Evolutionary conservation across 2,113 vertebrate species (phyloP).

Genomic region (Scortum barcoo): DNA sequence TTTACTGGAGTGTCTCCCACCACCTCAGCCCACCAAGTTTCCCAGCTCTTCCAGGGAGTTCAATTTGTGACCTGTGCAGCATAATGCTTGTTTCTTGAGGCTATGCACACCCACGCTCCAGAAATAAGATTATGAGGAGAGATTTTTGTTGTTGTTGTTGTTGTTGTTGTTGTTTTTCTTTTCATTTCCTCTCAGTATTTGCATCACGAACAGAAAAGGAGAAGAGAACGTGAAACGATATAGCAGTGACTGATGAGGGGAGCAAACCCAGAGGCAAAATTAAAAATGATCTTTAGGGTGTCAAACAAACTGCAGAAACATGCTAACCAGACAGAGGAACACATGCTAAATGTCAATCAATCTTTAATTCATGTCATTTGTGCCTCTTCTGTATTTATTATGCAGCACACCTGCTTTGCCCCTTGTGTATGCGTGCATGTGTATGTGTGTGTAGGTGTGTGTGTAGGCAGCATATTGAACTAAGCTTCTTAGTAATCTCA

Average conservation of each 20-base stretch:
- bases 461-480: slow-evolving; percentile 23
- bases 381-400: slow-evolving; percentile 61
- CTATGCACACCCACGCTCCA: slow-evolving; percentile 37
- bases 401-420: slow-evolving; percentile 50
- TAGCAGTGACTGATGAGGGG: not conserved
- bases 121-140: not conserved
- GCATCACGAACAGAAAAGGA: not conserved
- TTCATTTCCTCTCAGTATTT: slow-evolving; percentile 5
- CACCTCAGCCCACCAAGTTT: not conserved
- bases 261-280: not conserved
- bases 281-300: not conserved
- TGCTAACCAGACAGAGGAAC: slow-evolving; percentile 19
- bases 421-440: not conserved
- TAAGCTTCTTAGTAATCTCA: slow-evolving; percentile 36
- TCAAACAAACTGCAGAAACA: not conserved
- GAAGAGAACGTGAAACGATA: not conserved
- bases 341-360: slow-evolving; percentile 62
- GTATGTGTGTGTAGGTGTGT: not conserved
- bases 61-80: slow-evolving; percentile 35
- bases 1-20: slow-evolving; percentile 5
- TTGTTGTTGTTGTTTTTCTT: no score
- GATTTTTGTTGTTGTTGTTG: no score
- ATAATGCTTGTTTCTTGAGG: slow-evolving; percentile 29
- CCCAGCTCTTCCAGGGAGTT: slow-evolving; percentile 34
- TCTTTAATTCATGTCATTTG: slow-evolving; percentile 66